Evolutionary conservation across 2,888 invertebrate species (phyloP).

Genomic region (Rugalucina vietnamica): DNA sequence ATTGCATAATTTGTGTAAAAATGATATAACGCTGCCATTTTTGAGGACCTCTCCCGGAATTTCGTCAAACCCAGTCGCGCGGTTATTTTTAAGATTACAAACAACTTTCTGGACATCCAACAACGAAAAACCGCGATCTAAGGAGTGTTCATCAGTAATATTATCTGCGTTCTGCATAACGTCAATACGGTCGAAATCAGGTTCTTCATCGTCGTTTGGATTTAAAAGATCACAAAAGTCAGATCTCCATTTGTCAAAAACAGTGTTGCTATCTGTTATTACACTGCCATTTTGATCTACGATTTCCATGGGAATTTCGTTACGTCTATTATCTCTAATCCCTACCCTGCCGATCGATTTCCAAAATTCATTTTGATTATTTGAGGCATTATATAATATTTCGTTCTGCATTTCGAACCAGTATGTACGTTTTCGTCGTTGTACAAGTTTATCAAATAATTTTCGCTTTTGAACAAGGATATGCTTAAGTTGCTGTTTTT

Average conservation of each 20-base stretch:
- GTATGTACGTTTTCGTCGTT: background rate
- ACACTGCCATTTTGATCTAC: background rate
- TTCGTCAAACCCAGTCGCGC: background rate
- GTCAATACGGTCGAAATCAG: no score
- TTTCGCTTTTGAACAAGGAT: background rate
- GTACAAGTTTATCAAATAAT: background rate
- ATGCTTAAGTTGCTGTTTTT: background rate
- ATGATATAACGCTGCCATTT: background rate
- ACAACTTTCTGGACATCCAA: background rate
- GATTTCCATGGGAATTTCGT: background rate
- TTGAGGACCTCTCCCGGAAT: background rate
- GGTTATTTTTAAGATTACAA: background rate
- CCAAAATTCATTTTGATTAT: background rate
- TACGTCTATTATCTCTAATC: background rate
- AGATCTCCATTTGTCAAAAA: background rate
- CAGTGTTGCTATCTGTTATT: background rate
- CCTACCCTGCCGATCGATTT: no score
- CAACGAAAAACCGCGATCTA: background rate
- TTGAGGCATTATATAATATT: background rate
- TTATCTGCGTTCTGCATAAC: background rate
- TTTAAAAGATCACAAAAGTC: background rate
- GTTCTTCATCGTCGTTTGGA: no score
- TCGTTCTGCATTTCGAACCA: background rate
- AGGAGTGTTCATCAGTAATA: background rate
- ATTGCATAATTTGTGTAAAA: constrained; percentile 29